These are phyloP conservation scores for Mormoops blainvillei DNA, from an alignment of 2,113 vertebrate species.

Conservation along the genomic window DNA sequence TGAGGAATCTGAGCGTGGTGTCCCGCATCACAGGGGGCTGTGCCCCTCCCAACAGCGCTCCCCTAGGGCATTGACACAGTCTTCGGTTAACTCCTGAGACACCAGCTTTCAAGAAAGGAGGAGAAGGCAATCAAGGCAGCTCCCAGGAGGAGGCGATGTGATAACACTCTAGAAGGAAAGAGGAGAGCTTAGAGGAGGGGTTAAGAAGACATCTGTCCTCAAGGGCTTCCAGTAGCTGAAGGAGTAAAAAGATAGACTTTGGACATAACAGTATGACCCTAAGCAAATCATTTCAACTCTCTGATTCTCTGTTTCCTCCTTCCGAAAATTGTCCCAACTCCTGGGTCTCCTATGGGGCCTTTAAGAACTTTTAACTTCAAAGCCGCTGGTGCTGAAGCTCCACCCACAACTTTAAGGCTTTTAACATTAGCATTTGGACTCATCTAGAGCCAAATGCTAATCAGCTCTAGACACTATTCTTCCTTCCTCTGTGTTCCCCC, in stretches of 20 bases:
- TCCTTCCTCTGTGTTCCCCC: not conserved
- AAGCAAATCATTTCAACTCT: not conserved
- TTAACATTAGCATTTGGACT: not conserved
- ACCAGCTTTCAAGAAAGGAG: constrained; percentile 15
- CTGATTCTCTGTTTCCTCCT: not conserved
- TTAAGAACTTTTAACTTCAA: not conserved
- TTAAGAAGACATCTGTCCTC: not conserved
- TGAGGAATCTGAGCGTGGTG: not conserved
- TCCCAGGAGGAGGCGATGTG: constrained; percentile 32
- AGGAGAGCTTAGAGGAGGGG: constrained; percentile 11
- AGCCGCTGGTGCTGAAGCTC: not conserved
- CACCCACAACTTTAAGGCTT: not conserved
- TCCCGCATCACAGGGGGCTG: constrained; percentile 48
- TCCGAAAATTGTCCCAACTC: not conserved
- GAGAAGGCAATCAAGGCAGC: constrained; percentile 36
- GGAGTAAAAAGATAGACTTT: not conserved
- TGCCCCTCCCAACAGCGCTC: constrained; percentile 15
- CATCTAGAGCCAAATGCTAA: not conserved
- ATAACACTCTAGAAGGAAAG: constrained; percentile 48
- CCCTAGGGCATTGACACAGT: constrained; percentile 30
- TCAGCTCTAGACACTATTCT: not conserved
- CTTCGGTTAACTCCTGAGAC: not conserved
- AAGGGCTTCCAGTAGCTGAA: not conserved
- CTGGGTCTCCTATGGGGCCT: not conserved
- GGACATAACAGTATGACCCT: not conserved